These are phyloP conservation scores for Urocyon cinereoargenteus DNA, from an alignment of 2,797 vertebrate genomes.

Conservation along the genomic window DNA sequence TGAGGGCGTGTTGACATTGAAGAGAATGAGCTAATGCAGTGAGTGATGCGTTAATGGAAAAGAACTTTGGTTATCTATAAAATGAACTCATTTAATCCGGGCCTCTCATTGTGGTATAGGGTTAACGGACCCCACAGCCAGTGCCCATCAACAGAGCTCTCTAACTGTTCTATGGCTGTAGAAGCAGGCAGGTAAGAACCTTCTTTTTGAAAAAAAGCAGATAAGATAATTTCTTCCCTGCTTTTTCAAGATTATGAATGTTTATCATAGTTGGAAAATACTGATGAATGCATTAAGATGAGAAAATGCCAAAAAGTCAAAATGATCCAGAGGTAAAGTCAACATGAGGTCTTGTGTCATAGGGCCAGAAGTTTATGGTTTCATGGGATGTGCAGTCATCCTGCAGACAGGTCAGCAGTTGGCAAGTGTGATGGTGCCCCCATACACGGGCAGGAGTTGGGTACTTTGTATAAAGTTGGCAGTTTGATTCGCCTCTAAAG, in stretches of 20 bases:
- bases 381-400: neutral
- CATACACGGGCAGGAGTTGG: neutral
- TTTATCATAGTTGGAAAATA: slow-evolving; percentile 2
- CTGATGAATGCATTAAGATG: neutral
- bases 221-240: neutral
- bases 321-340: neutral
- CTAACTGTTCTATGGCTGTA: neutral
- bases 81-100: neutral
- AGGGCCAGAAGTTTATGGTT: neutral
- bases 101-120: neutral
- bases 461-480: neutral
- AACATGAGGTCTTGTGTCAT: neutral
- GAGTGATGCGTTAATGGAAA: neutral
- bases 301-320: slow-evolving; percentile 28
- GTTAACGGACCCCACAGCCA: neutral
- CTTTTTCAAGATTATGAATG: neutral
- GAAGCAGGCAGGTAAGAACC: slow-evolving; percentile 38
- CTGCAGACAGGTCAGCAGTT: no score
- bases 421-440: neutral
- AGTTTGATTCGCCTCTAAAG: neutral
- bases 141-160: neutral
- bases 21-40: neutral
- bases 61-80: neutral
- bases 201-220: neutral
- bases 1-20: neutral